Conservation (phyloP, 1,140 invertebrate genomes). For the Sweltsa coloradensis region DNA sequence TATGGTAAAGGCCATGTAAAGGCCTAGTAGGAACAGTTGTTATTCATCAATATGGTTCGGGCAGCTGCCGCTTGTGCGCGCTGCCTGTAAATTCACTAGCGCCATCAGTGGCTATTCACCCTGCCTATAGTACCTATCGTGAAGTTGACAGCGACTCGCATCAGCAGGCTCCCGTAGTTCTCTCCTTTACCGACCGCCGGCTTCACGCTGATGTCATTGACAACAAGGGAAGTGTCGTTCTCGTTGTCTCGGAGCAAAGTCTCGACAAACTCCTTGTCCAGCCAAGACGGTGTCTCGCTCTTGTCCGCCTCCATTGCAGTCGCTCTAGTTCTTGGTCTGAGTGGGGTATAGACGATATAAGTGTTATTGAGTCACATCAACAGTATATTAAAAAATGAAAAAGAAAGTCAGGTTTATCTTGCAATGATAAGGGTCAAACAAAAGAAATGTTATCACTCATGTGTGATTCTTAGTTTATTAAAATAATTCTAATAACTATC, state of each 20-base stretch:
- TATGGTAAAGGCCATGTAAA: no score
- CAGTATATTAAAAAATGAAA: background rate
- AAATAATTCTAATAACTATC: no score
- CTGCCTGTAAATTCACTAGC: no score
- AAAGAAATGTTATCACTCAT: background rate
- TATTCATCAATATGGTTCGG: no score
- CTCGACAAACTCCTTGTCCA: conserved; percentile 29
- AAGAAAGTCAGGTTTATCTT: background rate
- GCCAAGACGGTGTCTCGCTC: conserved; percentile 26
- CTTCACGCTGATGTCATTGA: conserved; percentile 24
- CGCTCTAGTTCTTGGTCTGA: background rate
- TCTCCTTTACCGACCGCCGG: conserved; percentile 32
- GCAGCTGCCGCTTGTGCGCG: no score
- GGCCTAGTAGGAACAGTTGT: no score
- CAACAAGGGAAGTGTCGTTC: conserved; percentile 20
- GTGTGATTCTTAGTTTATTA: no score
- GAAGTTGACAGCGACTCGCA: conserved; percentile 23
- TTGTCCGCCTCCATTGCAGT: background rate
- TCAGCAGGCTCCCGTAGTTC: conserved; percentile 35
- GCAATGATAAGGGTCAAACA: background rate
- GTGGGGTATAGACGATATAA: no score
- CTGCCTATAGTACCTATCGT: background rate
- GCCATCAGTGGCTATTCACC: no score
- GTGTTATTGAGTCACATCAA: no score
- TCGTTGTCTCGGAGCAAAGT: conserved; percentile 27